Conservation (phyloP, 1,140 invertebrate species). For the Drosophila novamexicana region DNA sequence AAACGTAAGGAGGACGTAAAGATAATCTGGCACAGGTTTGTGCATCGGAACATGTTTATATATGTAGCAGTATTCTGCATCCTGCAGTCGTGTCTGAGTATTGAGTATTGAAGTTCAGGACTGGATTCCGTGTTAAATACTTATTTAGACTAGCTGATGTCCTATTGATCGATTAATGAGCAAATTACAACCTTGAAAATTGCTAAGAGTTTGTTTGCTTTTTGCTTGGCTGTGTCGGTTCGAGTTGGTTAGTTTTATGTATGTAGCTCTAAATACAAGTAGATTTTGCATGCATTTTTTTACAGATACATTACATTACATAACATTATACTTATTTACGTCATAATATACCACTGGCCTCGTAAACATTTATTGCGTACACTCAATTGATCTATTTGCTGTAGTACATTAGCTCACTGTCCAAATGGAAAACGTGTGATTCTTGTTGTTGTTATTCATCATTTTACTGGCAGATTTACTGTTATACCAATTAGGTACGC, state of each 20-base stretch:
- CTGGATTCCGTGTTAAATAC: conserved; percentile 17
- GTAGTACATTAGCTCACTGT: conserved; percentile 80
- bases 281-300: conserved; percentile 19
- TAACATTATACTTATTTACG: conserved; percentile 37
- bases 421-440: conserved; percentile 82
- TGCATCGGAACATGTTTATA: conserved; percentile 9
- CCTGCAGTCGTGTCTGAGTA: conserved; percentile 9
- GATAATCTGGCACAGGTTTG: neutral
- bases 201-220: conserved; percentile 72
- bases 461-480: conserved; percentile 76
- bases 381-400: conserved; percentile 75
- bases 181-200: conserved; percentile 81
- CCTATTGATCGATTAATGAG: conserved; percentile 37
- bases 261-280: conserved; percentile 45
- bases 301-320: conserved; percentile 49
- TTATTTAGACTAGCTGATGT: conserved; percentile 40
- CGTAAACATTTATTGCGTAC: conserved; percentile 58
- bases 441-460: conserved; percentile 70
- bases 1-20: conserved; percentile 1
- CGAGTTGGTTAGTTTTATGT: conserved; percentile 24
- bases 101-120: conserved; percentile 33
- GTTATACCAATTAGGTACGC: conserved; percentile 59
- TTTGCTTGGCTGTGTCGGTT: conserved; percentile 19
- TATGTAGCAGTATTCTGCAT: conserved; percentile 7
- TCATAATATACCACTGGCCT: conserved; percentile 69